These are phyloP conservation scores for Ranitomeya variabilis DNA, from an alignment of 2,113 vertebrate genomes.

Conservation along the genomic window DNA sequence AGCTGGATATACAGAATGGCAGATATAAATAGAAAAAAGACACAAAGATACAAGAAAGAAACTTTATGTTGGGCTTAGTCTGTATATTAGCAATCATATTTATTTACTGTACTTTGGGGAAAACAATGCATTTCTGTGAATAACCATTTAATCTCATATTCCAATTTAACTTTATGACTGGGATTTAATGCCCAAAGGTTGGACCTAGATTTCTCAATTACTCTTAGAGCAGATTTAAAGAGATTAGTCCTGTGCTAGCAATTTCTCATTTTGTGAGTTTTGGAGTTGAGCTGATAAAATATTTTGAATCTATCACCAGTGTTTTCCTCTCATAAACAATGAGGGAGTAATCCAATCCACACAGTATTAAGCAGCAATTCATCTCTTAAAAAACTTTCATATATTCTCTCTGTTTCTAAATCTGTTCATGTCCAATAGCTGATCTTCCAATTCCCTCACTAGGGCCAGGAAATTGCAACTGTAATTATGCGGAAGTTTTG, in stretches of 20 bases:
- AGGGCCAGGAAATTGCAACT: not conserved
- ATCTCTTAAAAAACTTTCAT: not conserved
- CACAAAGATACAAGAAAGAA: too few relatives aligned
- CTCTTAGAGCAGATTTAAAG: not conserved
- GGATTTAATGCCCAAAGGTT: not conserved
- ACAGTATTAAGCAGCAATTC: not conserved
- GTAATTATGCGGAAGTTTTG: not conserved
- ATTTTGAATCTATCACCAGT: not conserved
- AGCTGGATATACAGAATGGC: too few relatives aligned
- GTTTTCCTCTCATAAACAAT: not conserved
- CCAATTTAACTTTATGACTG: not conserved
- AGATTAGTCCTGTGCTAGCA: not conserved
- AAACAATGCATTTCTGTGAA: not conserved
- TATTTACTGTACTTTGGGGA: not conserved
- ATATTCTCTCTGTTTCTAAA: not conserved
- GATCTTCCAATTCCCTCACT: not conserved
- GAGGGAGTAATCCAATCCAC: not conserved
- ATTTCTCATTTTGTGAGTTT: not conserved
- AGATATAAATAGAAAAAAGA: too few relatives aligned
- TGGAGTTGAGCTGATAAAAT: not conserved
- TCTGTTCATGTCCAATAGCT: not conserved
- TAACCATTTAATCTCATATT: not conserved
- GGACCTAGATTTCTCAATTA: not conserved
- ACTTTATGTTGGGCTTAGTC: too few relatives aligned
- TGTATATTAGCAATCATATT: too few relatives aligned